Evolutionary conservation across 2,797 vertebrate species (phyloP), one percentile per base, ranked within the genome.

Genomic region (Microctenopoma lineatum): DNA sequence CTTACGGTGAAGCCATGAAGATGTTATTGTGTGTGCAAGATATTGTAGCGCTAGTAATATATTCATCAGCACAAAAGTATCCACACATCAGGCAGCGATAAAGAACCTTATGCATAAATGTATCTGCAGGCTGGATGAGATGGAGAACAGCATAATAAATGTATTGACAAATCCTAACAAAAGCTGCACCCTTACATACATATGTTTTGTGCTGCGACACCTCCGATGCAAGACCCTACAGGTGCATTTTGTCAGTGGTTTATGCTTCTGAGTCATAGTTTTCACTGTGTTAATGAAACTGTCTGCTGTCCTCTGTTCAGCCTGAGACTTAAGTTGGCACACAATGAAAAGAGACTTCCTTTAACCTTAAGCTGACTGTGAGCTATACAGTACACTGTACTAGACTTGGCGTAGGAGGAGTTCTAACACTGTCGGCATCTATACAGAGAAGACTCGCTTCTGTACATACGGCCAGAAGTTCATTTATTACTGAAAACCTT

Each of bases 401-500:
- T 34, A 34, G 27, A 7, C 72, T 59, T 41, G 50, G 66, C 61
- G 74, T 68, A 42, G 59, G 61, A 75, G 54, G 66, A 57, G 56
- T 46, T 59, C 39, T 32, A 54, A 52, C 67, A 54, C 18, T 25
- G 66, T 71, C 53, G 53, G 21, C 36, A 36, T 15, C 44, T 26
- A 47, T 21, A 12, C 32, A 64, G 15, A 39, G 11, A 56, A 46
- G 21, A 41, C 71, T 58, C 5, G 2, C 60, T 54, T 52, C 47
- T 27, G 12, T 32, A 55, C 50, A 34, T 66, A 29, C 7, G 50
- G 25, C 42, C 26, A 61, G 59, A 61, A 55, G 52, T 77, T 82
- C 61, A 66, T 76, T 78, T 70, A 77, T 77, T 58, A 65, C 60
- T 63, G 7, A 42, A 60, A 75, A 45, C 59, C 48, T 70, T 21